A percentile compares a stretch with the other conserved stretches of the same genome.
Evolutionary conservation across 2,113 vertebrate species (phyloP).

Genomic region (Neodontobutis hainanensis): DNA sequence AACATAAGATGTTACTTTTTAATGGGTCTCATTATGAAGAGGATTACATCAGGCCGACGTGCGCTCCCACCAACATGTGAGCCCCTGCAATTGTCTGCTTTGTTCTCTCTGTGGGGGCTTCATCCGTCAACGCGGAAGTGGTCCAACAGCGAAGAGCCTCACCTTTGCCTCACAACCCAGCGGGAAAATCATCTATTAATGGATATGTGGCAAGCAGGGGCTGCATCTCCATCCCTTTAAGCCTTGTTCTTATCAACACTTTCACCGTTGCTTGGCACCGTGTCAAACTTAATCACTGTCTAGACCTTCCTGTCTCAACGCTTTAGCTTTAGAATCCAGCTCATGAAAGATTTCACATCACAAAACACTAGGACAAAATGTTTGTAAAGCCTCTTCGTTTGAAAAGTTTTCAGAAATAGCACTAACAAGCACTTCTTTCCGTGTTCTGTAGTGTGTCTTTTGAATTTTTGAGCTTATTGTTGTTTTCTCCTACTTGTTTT

Average conservation of each 20-base stretch:
- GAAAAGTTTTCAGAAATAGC: too few species aligned
- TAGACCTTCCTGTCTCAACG: neutral
- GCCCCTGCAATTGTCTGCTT: neutral
- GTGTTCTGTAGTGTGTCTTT: too few species aligned
- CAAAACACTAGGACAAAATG: too few species aligned
- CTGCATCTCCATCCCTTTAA: conserved; percentile 17
- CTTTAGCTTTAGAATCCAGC: too few species aligned
- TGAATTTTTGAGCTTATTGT: too few species aligned
- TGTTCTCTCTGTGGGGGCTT: neutral
- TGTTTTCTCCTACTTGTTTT: too few species aligned
- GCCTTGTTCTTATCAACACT: conserved; percentile 27
- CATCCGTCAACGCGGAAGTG: conserved; percentile 30
- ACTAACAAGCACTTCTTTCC: too few species aligned
- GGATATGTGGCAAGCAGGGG: conserved; percentile 28
- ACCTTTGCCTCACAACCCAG: conserved; percentile 39
- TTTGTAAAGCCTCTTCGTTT: too few species aligned
- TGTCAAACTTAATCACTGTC: neutral
- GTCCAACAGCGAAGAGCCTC: conserved; percentile 14
- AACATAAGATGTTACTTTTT: conserved; percentile 2
- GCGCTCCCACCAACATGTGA: too few species aligned
- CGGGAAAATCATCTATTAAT: conserved; percentile 43
- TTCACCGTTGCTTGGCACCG: neutral
- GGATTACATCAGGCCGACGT: neutral
- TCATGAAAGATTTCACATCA: too few species aligned
- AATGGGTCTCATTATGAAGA: conserved; percentile 8